These are phyloP conservation scores for Druon quercuslanigerum DNA, from an alignment of 1,140 invertebrate genomes.

Conservation along the genomic window DNA sequence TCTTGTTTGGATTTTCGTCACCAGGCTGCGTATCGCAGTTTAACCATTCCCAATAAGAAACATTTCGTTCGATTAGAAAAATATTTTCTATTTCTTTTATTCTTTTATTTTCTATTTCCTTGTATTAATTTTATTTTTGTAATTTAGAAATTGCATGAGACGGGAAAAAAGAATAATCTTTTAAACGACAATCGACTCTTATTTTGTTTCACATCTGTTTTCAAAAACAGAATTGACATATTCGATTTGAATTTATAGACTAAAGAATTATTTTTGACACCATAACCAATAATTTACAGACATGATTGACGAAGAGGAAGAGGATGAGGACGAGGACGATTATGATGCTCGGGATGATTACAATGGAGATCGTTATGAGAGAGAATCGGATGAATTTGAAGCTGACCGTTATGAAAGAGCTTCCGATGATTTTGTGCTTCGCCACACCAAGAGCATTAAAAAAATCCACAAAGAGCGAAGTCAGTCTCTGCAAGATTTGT, in stretches of 20 bases:
- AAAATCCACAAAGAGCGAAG: constrained; percentile 63
- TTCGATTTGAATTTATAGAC: not conserved
- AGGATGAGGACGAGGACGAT: constrained; percentile 49
- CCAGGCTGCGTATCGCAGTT: too few relatives aligned
- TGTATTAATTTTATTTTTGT: too few relatives aligned
- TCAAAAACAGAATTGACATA: not conserved
- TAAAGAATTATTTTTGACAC: not conserved
- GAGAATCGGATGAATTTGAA: constrained; percentile 38
- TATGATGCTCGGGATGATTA: constrained; percentile 52
- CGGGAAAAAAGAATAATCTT: too few relatives aligned
- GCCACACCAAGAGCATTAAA: constrained; percentile 55
- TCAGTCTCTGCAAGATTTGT: constrained; percentile 68
- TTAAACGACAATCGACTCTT: not conserved
- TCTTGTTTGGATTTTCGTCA: too few relatives aligned
- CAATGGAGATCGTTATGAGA: constrained; percentile 12
- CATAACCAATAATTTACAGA: constrained; percentile 31
- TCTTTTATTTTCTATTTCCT: too few relatives aligned
- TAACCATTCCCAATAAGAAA: too few relatives aligned
- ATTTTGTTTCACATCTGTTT: not conserved
- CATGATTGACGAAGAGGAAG: constrained; percentile 18
- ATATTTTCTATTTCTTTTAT: too few relatives aligned
- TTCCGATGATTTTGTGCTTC: constrained; percentile 64
- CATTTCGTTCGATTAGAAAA: too few relatives aligned
- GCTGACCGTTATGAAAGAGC: constrained; percentile 60
- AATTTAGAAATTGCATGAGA: too few relatives aligned